Conservation (phyloP, 2,113 vertebrate species). For the Alosa alosa region DNA sequence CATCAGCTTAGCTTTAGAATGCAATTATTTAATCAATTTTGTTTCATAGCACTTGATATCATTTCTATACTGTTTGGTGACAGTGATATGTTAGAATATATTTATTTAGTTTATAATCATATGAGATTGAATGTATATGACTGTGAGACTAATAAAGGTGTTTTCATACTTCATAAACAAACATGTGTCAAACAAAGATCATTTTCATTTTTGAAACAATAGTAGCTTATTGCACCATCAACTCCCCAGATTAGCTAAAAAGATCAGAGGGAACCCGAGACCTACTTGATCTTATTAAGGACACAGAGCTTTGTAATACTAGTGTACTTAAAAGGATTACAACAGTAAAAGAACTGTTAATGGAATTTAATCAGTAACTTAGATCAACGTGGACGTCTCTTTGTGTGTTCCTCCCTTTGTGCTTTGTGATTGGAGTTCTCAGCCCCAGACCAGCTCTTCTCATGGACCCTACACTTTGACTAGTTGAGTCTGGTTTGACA, state of each 20-base stretch:
- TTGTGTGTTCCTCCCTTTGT: background rate
- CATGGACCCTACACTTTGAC: background rate
- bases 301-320: background rate
- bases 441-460: background rate
- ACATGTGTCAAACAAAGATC: background rate
- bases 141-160: slow-evolving; percentile 4
- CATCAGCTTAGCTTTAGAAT: slow-evolving; percentile 1
- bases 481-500: background rate
- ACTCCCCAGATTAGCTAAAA: background rate
- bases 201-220: background rate
- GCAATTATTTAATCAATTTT: background rate
- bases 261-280: background rate
- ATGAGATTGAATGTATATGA: slow-evolving; percentile 3
- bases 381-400: background rate
- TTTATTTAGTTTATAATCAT: slow-evolving; percentile 6
- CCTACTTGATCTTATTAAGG: background rate
- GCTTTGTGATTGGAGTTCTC: background rate
- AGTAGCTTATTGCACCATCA: background rate
- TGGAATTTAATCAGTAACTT: background rate
- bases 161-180: slow-evolving; percentile 10
- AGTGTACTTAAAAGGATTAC: background rate
- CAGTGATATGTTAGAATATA: background rate
- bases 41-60: background rate
- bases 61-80: background rate
- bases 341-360: background rate